Evolutionary conservation across 2,797 vertebrate species (phyloP).

Genomic region (Tangara arthus): DNA sequence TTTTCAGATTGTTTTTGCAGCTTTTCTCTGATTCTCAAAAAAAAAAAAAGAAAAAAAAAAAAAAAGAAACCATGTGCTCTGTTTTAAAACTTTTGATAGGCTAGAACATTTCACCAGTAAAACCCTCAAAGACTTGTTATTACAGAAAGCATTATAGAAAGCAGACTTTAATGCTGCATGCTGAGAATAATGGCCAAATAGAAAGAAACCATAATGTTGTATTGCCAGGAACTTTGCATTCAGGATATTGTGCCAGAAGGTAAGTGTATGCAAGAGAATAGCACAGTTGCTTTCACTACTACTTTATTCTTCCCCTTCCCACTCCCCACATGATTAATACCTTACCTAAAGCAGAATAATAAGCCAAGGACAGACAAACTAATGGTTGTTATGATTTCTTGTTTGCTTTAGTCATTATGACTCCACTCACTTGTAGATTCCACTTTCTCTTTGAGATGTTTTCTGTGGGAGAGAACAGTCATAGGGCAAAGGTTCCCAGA

Average conservation of each 20-base stretch:
- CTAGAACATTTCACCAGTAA: not conserved
- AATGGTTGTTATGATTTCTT: not conserved
- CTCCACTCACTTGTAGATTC: slow-evolving; percentile 34
- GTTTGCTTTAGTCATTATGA: slow-evolving; percentile 61
- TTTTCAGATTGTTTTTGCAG: slow-evolving; percentile 24
- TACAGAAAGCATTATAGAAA: slow-evolving; percentile 6
- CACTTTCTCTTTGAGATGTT: slow-evolving; percentile 8
- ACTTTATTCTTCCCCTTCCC: not conserved
- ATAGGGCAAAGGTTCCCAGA: slow-evolving; percentile 36
- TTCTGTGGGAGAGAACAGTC: slow-evolving; percentile 21
- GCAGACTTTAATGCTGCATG: not conserved
- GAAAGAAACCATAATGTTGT: not conserved
- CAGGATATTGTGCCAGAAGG: slow-evolving; percentile 11
- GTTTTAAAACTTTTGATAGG: slow-evolving; percentile 40
- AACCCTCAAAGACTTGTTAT: not conserved
- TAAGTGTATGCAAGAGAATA: not conserved
- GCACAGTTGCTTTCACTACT: not conserved
- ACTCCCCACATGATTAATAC: not conserved
- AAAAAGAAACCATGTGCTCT: not conserved
- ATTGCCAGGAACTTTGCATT: not conserved
- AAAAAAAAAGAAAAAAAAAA: not conserved
- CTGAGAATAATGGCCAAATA: slow-evolving; percentile 1
- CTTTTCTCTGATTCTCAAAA: not conserved
- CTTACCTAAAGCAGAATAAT: slow-evolving; percentile 48
- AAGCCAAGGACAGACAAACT: slow-evolving; percentile 41